Base-by-base conservation (phyloP, 1,140 invertebrate species). In the Temnothorax curvispinosus region DNA sequence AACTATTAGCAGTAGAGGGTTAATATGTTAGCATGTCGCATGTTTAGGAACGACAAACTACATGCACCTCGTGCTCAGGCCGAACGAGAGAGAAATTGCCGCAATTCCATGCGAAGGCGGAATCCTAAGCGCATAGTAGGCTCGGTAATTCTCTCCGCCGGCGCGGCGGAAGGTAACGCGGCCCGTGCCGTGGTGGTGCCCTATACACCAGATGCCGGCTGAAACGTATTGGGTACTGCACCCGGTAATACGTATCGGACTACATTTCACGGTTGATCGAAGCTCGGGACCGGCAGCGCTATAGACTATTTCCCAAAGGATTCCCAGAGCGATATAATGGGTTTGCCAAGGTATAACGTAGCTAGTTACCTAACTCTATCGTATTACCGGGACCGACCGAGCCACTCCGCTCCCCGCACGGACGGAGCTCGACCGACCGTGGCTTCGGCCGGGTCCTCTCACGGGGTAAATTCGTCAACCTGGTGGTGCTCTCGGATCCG, bases 251-350 rank as follows among this genome's bases (percentile, higher is more conserved):
- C 92, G 93, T 91, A 93, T 93, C 88, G 89, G 93, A 94, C 92
- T 94, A 93, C 92, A 93, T 93, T 94, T 94, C 93, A 93, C 91
- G 93, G 89, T 91, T 92, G 93, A 94, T 93, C 93, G 93, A 93
- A 89, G 71, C 88, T 71, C 62, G 52, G 64, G 64, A 76, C 75
- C 60, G 47, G 64, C 62, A 52, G 47, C 86, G 87, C 90, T 87
- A 91, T 93, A 93, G 93, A 94, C 93, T 90, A 93, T 94, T 94
- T 93, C 93, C 93, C 93, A 93, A 93, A 93, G 93, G 92, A 91
- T 92, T 92, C 86, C 80, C 82, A 91, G 92, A 84, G 75, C 89
- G 88, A 92, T 93, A 93, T 94, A 94, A 93, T 92, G 87, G 91
- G 75, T 78, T 75, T 69, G 87, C 88, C 87, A 90, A 92, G 91